A percentile compares a stretch with the other conserved stretches of the same genome.
phyloP scores from a whole-genome alignment of 2,113 vertebrate species.

The Odocoileus hemionus region DNA sequence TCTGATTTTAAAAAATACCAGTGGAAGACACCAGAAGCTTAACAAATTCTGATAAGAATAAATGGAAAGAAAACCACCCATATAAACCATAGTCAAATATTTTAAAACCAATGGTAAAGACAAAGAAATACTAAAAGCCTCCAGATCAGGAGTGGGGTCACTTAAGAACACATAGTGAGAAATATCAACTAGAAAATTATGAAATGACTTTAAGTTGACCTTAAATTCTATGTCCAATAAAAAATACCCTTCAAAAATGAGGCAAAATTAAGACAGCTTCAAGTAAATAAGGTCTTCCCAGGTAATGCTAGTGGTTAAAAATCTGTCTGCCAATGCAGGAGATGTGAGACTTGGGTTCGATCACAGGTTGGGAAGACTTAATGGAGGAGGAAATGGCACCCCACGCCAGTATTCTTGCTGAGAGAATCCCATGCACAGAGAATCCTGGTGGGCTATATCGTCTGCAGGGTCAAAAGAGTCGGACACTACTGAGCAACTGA shows the following conservation, averaged over 20 bases:
- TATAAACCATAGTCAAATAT: not conserved
- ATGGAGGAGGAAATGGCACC: not conserved
- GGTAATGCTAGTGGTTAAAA: not conserved
- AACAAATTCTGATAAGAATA: not conserved
- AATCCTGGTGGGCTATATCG: not conserved
- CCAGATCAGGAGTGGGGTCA: not conserved
- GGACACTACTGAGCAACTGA: not conserved
- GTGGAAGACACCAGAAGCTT: not conserved
- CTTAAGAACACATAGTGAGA: not conserved
- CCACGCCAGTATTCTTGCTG: not conserved
- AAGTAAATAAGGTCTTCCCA: not conserved
- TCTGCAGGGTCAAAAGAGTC: not conserved
- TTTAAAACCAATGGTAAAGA: not conserved
- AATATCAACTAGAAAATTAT: not conserved
- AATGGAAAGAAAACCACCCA: not conserved
- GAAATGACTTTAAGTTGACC: not conserved
- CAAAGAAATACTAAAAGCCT: not conserved
- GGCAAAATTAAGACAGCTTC: not conserved
- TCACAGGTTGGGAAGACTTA: not conserved
- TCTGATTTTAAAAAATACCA: not conserved
- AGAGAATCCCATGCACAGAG: not conserved
- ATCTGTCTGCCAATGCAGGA: not conserved
- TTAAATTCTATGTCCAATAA: not conserved
- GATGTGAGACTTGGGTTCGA: not conserved
- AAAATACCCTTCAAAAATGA: not conserved